phyloP scores from a whole-genome alignment of 2,113 vertebrate species.

The Meles meles region DNA sequence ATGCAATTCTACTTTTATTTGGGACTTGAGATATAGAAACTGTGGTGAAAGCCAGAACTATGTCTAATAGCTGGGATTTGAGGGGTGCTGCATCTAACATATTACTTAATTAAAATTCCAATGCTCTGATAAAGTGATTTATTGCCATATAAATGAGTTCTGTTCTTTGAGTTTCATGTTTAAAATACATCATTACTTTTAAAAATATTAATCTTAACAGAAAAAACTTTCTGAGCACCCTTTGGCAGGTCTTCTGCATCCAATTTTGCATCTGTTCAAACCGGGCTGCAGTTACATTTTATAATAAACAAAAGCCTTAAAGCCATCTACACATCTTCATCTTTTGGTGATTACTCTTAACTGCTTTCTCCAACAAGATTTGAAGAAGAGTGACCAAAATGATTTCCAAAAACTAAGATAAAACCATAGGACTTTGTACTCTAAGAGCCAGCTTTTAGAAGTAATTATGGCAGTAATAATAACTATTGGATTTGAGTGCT shows the following conservation, averaged over 20 bases:
- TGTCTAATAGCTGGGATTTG: neutral
- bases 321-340: neutral
- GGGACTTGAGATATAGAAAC: neutral
- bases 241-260: neutral
- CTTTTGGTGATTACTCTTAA: neutral
- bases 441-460: neutral
- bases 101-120: constrained; percentile 2
- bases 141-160: neutral
- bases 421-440: neutral
- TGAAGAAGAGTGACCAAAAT: neutral
- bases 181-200: neutral
- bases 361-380: neutral
- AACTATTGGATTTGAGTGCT: neutral
- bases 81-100: neutral
- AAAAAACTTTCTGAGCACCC: neutral
- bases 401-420: neutral
- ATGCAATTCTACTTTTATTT: neutral
- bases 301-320: neutral
- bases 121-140: neutral
- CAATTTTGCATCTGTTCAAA: neutral
- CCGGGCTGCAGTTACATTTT: neutral
- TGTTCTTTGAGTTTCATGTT: neutral
- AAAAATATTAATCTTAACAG: neutral
- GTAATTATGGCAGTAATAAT: neutral
- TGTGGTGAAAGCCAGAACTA: neutral